Evolutionary conservation across 2,113 vertebrate genomes (phyloP).

Genomic region (Chroicocephalus ridibundus): DNA sequence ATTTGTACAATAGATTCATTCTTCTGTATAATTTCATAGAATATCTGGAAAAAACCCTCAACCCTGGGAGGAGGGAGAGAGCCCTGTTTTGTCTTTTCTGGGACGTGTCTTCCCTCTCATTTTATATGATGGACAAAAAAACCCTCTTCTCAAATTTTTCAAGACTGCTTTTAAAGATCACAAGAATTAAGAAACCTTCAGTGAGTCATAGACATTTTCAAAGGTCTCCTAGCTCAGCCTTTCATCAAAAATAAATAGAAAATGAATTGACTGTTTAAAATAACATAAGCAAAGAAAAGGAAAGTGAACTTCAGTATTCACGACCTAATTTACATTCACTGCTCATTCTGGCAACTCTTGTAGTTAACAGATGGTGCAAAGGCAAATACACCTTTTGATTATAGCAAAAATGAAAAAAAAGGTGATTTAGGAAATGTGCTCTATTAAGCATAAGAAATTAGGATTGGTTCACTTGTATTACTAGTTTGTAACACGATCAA

Average conservation of each 20-base stretch:
- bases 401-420: neutral
- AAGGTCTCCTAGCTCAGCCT: neutral
- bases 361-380: neutral
- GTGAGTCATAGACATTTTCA: constrained; percentile 20
- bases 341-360: neutral
- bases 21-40: neutral
- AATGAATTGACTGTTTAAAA: neutral
- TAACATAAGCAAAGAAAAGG: neutral
- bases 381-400: neutral
- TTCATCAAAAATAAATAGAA: neutral
- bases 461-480: neutral
- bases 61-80: neutral
- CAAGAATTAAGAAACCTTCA: neutral
- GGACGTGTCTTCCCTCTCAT: neutral
- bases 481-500: neutral
- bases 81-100: neutral
- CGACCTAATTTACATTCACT: neutral
- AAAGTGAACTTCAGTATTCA: neutral
- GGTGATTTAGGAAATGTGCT: neutral
- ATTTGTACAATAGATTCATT: neutral
- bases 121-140: neutral
- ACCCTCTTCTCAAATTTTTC: neutral
- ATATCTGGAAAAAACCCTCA: neutral
- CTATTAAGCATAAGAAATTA: neutral
- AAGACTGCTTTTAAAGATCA: neutral